phyloP scores from a whole-genome alignment of 2,888 invertebrate species.

The Acronicta aceris region DNA sequence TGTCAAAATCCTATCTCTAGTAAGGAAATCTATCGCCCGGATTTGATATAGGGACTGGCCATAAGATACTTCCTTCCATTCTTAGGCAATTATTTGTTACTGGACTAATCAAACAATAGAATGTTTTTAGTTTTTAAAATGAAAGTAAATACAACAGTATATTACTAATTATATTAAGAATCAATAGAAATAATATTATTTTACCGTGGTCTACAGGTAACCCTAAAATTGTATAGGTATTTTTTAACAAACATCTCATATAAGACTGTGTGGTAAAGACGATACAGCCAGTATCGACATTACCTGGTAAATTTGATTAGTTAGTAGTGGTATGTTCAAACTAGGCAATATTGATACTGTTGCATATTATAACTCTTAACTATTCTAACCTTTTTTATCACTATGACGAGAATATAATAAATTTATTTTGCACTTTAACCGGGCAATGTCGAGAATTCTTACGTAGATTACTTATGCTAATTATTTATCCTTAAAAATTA shows the following conservation, averaged over 20 bases:
- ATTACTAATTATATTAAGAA: too few relatives aligned
- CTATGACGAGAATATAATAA: constrained; percentile 33
- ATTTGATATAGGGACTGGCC: too few relatives aligned
- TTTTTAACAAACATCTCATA: constrained; percentile 39
- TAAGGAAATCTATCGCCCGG: too few relatives aligned
- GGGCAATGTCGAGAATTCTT: constrained; percentile 21
- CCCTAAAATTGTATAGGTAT: constrained; percentile 40
- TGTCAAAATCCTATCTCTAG: too few relatives aligned
- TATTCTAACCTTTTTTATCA: constrained; percentile 9
- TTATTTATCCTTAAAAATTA: constrained; percentile 29
- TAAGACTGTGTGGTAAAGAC: constrained; percentile 25
- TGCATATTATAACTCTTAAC: constrained; percentile 1
- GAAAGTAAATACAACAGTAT: too few relatives aligned
- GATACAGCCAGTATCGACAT: constrained; percentile 23
- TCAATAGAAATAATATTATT: too few relatives aligned
- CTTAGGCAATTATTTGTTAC: too few relatives aligned
- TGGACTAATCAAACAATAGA: too few relatives aligned
- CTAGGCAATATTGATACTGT: constrained; percentile 14
- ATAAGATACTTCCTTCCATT: too few relatives aligned
- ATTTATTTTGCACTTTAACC: constrained; percentile 18
- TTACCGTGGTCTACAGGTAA: constrained; percentile 13
- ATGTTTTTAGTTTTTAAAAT: too few relatives aligned
- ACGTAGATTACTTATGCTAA: constrained; percentile 22
- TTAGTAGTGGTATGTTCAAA: neutral
- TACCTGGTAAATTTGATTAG: constrained; percentile 7